These are phyloP conservation scores for Anthopleura xanthogrammica DNA, from an alignment of 92 coral and sea anemone genomes.

Conservation along the genomic window DNA sequence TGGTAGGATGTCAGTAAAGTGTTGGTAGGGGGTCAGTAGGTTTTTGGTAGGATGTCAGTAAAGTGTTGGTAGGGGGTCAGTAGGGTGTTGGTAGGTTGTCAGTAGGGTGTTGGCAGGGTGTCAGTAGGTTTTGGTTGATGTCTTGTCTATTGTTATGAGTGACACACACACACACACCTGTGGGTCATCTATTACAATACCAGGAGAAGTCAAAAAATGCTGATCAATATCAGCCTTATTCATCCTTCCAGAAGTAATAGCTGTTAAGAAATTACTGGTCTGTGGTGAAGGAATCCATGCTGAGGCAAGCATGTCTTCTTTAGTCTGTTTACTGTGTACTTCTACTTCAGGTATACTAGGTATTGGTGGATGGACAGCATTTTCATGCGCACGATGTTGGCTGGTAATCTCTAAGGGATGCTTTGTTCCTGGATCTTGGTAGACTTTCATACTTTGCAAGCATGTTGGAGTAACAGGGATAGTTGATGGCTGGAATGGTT, in stretches of 20 bases:
- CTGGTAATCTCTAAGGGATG: slow-evolving; percentile 29
- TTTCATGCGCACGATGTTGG: slow-evolving; percentile 32
- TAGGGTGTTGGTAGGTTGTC: no score
- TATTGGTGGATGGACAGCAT: slow-evolving; percentile 38
- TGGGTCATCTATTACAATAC: slow-evolving; percentile 71
- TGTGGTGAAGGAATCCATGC: slow-evolving; percentile 81
- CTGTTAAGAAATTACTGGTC: slow-evolving; percentile 70
- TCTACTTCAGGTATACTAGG: slow-evolving; percentile 72
- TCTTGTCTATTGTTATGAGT: no score
- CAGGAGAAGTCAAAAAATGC: slow-evolving; percentile 79
- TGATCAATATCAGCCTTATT: slow-evolving; percentile 75
- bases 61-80: no score
- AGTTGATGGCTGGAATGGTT: slow-evolving; percentile 25
- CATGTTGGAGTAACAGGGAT: slow-evolving; percentile 37
- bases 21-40: no score
- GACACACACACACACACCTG: slow-evolving; percentile 41
- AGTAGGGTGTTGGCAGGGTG: no score
- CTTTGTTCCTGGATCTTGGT: slow-evolving; percentile 27
- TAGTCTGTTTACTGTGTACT: slow-evolving; percentile 70
- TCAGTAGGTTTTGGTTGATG: no score
- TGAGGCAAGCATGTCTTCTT: slow-evolving; percentile 53
- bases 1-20: no score
- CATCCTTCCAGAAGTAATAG: slow-evolving; percentile 84
- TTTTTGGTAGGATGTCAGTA: no score
- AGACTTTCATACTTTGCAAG: slow-evolving; percentile 25